phyloP scores from a whole-genome alignment of 2,888 invertebrate species.

The Drosophila anomelani region DNA sequence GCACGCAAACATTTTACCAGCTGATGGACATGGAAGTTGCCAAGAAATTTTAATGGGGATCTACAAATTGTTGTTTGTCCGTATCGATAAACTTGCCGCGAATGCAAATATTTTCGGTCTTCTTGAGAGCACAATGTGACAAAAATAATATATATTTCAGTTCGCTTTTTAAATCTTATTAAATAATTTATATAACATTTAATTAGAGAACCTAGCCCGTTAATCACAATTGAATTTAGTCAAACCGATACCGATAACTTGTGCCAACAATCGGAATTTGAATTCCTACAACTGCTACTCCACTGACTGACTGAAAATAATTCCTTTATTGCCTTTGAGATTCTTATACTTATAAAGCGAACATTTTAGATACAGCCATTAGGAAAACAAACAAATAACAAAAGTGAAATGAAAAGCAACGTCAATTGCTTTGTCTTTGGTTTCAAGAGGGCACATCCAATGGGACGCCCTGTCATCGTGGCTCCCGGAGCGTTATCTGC shows the following conservation, averaged over 20 bases:
- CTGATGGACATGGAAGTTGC: background rate
- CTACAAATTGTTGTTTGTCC: background rate
- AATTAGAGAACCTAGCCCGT: background rate
- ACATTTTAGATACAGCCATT: constrained; percentile 51
- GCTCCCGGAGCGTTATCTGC: constrained; percentile 85
- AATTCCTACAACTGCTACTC: background rate
- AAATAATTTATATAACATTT: background rate
- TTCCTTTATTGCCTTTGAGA: constrained; percentile 56
- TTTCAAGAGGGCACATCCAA: constrained; percentile 16
- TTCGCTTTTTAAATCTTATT: background rate
- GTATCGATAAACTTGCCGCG: background rate
- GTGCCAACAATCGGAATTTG: background rate
- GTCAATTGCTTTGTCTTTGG: constrained; percentile 67
- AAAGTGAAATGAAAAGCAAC: constrained; percentile 56
- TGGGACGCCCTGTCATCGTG: constrained; percentile 1
- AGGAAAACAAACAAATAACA: constrained; percentile 75
- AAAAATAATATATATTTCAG: background rate
- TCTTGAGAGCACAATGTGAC: background rate
- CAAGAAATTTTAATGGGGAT: background rate
- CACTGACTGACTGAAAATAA: constrained; percentile 30
- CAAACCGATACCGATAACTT: background rate
- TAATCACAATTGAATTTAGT: background rate
- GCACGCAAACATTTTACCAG: constrained; percentile 4
- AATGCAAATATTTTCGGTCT: background rate
- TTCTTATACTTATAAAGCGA: constrained; percentile 44